These are phyloP conservation scores for Aradophagus sp. DNA, from an alignment of 1,140 invertebrate species.

Conservation along the genomic window DNA sequence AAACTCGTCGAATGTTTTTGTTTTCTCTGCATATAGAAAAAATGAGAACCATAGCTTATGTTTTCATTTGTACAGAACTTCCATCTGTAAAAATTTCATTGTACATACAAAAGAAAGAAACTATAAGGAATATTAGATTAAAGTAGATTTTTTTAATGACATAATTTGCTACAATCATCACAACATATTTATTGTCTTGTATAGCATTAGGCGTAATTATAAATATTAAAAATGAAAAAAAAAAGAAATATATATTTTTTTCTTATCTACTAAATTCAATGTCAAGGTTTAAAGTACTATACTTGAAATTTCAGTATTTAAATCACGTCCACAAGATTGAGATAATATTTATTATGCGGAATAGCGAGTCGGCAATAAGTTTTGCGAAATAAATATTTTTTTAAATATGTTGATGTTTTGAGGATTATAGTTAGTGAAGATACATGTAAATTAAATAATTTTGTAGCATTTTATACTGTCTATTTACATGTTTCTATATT, in stretches of 20 bases:
- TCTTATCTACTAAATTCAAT: conserved; percentile 14
- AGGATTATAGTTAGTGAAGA: conserved; percentile 1
- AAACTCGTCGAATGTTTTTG: too few relatives aligned
- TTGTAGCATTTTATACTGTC: too few relatives aligned
- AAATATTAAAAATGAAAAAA: conserved; percentile 14
- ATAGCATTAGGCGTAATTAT: conserved; percentile 12
- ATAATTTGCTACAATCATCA: conserved; percentile 25
- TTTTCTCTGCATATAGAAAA: too few relatives aligned
- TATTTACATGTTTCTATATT: too few relatives aligned
- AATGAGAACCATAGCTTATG: too few relatives aligned
- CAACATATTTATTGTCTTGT: conserved; percentile 41
- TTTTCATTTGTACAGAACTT: conserved; percentile 38
- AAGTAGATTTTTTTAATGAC: conserved; percentile 32
- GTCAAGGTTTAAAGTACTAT: conserved; percentile 16
- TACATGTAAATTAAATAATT: too few relatives aligned
- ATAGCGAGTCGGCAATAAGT: neutral
- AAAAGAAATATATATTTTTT: conserved; percentile 26
- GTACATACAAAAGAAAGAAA: conserved; percentile 45
- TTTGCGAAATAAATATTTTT: neutral
- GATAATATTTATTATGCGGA: conserved; percentile 12
- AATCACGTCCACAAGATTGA: conserved; percentile 37
- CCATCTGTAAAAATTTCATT: conserved; percentile 49
- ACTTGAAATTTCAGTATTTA: conserved; percentile 41
- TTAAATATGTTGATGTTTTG: neutral
- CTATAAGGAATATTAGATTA: conserved; percentile 34